Percentiles rank a stretch among this genome's conserved stretches.
phyloP scores from a whole-genome alignment of 2,113 vertebrate species.

The Scatophagus argus region DNA sequence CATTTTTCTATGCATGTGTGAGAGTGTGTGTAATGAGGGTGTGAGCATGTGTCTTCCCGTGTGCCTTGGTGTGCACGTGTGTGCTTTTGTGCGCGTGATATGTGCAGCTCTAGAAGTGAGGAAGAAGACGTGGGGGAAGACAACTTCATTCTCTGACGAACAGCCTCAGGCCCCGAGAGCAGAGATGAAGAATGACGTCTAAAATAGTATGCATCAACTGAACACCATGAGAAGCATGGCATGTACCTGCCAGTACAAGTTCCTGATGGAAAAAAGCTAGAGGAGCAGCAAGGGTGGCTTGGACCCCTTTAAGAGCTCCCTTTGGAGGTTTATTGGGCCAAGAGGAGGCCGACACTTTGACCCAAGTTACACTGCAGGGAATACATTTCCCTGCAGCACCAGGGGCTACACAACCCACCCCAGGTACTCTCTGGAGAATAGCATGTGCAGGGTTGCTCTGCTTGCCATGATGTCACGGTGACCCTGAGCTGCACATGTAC shows the following conservation, averaged over 20 bases:
- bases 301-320: conserved; percentile 4
- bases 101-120: conserved; percentile 34
- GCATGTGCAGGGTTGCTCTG: conserved; percentile 14
- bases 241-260: conserved; percentile 22
- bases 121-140: conserved; percentile 33
- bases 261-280: conserved; percentile 9
- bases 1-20: conserved; percentile 9
- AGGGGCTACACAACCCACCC: not conserved
- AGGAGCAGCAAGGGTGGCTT: not conserved
- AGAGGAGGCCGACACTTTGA: conserved; percentile 6
- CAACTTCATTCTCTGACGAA: conserved; percentile 30
- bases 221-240: conserved; percentile 20
- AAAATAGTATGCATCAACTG: conserved; percentile 52
- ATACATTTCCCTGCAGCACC: conserved; percentile 39
- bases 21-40: conserved; percentile 26
- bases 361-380: conserved; percentile 21
- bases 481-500: conserved; percentile 46
- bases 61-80: conserved; percentile 28
- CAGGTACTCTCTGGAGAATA: conserved; percentile 2
- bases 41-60: conserved; percentile 27
- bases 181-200: conserved; percentile 54
- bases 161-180: conserved; percentile 7
- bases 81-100: conserved; percentile 28
- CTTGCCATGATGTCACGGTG: conserved; percentile 40
- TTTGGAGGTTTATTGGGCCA: conserved; percentile 20